Conservation (phyloP, 2,888 invertebrate species). For the Cantharis rufa region DNA sequence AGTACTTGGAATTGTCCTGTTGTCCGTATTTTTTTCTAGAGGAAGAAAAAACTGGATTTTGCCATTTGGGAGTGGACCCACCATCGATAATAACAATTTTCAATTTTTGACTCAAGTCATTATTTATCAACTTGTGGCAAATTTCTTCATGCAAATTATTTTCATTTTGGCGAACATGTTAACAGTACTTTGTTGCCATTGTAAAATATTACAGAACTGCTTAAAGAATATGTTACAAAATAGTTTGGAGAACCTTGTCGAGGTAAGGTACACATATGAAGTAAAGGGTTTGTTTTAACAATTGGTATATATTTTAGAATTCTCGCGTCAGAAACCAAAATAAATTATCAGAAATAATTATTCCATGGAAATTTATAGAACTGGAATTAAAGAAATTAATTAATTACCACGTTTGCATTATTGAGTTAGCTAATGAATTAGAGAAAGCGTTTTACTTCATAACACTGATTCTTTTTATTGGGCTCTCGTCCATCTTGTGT, state of each 20-base stretch:
- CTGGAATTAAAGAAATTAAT: background rate
- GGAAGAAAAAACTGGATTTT: background rate
- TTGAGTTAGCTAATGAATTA: background rate
- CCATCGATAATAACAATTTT: background rate
- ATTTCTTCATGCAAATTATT: background rate
- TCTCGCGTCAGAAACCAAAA: background rate
- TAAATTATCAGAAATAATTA: background rate
- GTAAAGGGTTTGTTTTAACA: background rate
- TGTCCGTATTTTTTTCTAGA: background rate
- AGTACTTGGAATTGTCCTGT: background rate
- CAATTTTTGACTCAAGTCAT: background rate
- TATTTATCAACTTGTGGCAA: background rate
- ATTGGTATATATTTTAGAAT: background rate
- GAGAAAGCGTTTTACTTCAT: background rate
- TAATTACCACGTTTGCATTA: background rate
- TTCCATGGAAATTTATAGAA: background rate
- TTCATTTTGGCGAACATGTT: background rate
- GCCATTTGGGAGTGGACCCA: background rate
- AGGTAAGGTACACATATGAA: background rate
- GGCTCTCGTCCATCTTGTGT: background rate
- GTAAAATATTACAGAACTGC: background rate
- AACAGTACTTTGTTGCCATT: background rate
- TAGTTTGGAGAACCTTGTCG: background rate
- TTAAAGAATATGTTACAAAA: background rate
- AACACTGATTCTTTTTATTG: background rate